Evolutionary conservation across 2,888 invertebrate genomes (phyloP).

Genomic region (Cremastinae sp.): DNA sequence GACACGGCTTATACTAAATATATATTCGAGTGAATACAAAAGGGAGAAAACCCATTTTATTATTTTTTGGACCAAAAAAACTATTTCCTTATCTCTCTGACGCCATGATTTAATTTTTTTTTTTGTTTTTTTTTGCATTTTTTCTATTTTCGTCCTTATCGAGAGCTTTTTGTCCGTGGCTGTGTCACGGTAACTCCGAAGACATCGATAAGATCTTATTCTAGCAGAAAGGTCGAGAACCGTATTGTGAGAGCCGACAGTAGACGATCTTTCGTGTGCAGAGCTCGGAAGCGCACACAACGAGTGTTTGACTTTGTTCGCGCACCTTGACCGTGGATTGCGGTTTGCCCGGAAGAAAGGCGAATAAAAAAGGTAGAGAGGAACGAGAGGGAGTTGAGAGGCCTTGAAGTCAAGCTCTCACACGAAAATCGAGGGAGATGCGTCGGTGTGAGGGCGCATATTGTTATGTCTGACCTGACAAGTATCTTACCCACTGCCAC

Average conservation of each 20-base stretch:
- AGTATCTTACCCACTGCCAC: slow-evolving; percentile 24
- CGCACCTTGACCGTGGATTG: slow-evolving; percentile 44
- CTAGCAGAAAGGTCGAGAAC: slow-evolving; percentile 8
- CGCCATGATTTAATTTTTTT: too few relatives aligned
- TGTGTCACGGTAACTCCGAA: neutral
- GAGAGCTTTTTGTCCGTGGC: too few relatives aligned
- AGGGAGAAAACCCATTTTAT: too few relatives aligned
- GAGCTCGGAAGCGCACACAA: neutral
- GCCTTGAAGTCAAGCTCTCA: slow-evolving; percentile 38
- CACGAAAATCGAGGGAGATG: slow-evolving; percentile 40
- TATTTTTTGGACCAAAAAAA: too few relatives aligned
- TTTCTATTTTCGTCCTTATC: too few relatives aligned
- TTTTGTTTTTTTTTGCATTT: neutral
- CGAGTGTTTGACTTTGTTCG: slow-evolving; percentile 26
- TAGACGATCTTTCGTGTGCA: neutral
- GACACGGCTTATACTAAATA: too few relatives aligned
- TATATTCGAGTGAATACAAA: too few relatives aligned
- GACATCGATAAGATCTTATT: neutral
- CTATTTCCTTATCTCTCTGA: too few relatives aligned
- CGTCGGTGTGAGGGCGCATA: slow-evolving; percentile 3
- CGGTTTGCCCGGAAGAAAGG: slow-evolving; percentile 40
- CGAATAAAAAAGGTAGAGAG: slow-evolving; percentile 12
- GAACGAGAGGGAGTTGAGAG: slow-evolving; percentile 21
- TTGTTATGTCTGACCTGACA: slow-evolving; percentile 21
- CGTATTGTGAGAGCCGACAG: neutral